Conservation (phyloP, 2,888 invertebrate genomes). For the Cataglyphis rosenhaueri region DNA sequence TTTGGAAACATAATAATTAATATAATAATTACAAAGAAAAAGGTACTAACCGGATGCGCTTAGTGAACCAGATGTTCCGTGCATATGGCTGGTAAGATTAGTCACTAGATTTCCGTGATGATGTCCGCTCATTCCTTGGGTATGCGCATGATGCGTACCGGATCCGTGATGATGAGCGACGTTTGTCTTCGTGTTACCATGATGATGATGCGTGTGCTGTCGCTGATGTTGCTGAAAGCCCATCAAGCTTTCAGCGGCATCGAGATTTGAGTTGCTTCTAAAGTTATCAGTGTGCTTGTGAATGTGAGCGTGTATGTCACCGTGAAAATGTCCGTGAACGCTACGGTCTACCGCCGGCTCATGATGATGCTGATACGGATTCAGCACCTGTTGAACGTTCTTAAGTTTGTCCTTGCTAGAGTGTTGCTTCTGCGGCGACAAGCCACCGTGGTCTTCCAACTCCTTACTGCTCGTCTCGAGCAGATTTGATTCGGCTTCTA, state of each 20-base stretch:
- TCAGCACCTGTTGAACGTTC: slow-evolving; percentile 72
- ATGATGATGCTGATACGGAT: slow-evolving; percentile 76
- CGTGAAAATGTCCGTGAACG: slow-evolving; percentile 73
- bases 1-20: background rate
- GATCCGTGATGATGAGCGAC: slow-evolving; percentile 71
- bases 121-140: slow-evolving; percentile 67
- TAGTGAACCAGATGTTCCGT: slow-evolving; percentile 61
- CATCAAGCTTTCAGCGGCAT: slow-evolving; percentile 69
- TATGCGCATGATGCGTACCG: slow-evolving; percentile 66
- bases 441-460: slow-evolving; percentile 69
- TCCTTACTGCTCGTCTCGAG: slow-evolving; percentile 67
- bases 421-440: slow-evolving; percentile 63
- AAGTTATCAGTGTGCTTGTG: slow-evolving; percentile 75
- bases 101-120: slow-evolving; percentile 68
- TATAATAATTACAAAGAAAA: background rate
- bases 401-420: slow-evolving; percentile 73
- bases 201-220: slow-evolving; percentile 77
- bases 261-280: slow-evolving; percentile 64
- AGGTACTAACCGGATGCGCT: slow-evolving; percentile 38
- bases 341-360: slow-evolving; percentile 68
- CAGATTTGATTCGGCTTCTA: slow-evolving; percentile 65
- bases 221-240: slow-evolving; percentile 74
- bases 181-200: slow-evolving; percentile 67
- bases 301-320: slow-evolving; percentile 70
- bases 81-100: slow-evolving; percentile 63